Evolutionary conservation across 2,888 invertebrate species (phyloP), one percentile per base, ranked within the genome.

Genomic region (Lasioglossum vierecki): DNA sequence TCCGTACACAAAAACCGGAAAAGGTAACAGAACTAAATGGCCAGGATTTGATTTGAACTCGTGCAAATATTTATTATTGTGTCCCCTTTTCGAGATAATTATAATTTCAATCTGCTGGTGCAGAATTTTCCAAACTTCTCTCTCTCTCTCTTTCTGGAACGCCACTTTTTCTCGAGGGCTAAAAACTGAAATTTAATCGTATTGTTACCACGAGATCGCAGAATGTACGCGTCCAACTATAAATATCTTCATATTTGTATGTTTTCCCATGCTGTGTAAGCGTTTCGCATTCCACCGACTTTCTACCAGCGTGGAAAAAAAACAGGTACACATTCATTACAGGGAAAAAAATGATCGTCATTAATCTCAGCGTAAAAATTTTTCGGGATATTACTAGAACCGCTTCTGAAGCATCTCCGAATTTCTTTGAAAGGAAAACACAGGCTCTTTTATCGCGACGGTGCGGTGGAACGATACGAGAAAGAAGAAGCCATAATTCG

Each of bases 211-310:
- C 57, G 22, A 44, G 70, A 53, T 57, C 44, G 75, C 79, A n/a
- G 41, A 39, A 18, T n/a, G 18, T 60, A 60, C 60, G 71, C 26
- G 8, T 6, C 15, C 15, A 6, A 44, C 76, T 76, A 71, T 76
- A 80, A 76, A 76, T 80, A 80, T 71, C 76, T 68, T 22, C 9
- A 8, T 74, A 82, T 82, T 82, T 82, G 26, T 82, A 79, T 79
- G 68, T 60, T 60, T 70, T 63, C 46, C n/a, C 39, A n/a, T 46
- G 63, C 63, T 39, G 15, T 35, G 35, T 41, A 30, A 26, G 41
- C 63, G 53, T 26, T 72, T 72, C 63, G 49, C 70, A 63, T 81
- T 81, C 81, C 81, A 72, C 35, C 71, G 60, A 39, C 49, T 81
- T 71, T 71, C 26, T 49, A n/a, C 35, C 68, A n/a, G 35, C 30